phyloP scores from a whole-genome alignment of 2,113 vertebrate genomes.

The Leptocoma aspasia region DNA sequence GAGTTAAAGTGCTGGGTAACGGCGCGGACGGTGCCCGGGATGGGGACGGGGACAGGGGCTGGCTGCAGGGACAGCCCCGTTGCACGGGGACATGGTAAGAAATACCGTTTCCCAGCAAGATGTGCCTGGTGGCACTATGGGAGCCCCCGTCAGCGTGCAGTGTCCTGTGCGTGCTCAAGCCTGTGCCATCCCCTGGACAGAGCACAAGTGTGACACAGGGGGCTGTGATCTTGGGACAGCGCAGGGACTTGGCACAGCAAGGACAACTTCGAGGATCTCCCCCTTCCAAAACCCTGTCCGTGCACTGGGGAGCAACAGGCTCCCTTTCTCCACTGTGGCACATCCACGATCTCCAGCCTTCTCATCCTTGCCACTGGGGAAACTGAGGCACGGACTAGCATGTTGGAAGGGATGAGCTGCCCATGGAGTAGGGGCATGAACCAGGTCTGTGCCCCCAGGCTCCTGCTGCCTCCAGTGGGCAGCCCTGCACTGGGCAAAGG shows the following conservation, averaged over 20 bases:
- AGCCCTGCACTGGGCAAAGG: slow-evolving; percentile 1
- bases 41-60: neutral
- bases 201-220: neutral
- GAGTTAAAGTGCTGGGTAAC: slow-evolving; percentile 65
- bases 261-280: neutral
- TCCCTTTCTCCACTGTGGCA: neutral
- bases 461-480: neutral
- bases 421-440: neutral
- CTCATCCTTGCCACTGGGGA: neutral
- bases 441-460: neutral
- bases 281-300: neutral
- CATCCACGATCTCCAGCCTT: neutral
- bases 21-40: neutral
- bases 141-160: neutral
- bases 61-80: neutral
- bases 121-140: neutral
- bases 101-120: neutral
- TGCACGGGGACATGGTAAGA: neutral
- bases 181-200: neutral
- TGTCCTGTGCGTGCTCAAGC: neutral
- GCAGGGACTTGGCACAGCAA: neutral
- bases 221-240: neutral
- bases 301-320: neutral
- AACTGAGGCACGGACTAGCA: neutral
- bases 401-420: neutral